phyloP scores from a whole-genome alignment of 2,888 invertebrate species.

The Cephus rjabovi region DNA sequence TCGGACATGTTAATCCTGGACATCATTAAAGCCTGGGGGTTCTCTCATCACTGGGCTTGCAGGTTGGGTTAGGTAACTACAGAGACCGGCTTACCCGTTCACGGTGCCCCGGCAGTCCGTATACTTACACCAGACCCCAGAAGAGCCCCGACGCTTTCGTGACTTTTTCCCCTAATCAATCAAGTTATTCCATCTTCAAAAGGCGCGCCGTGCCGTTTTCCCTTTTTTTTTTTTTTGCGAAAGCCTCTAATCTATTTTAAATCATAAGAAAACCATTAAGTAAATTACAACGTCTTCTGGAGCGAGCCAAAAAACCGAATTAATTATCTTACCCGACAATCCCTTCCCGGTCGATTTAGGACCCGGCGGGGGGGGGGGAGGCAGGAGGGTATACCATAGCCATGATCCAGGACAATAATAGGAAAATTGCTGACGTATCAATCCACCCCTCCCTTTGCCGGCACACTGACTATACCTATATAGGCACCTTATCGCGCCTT shows the following conservation, averaged over 20 bases:
- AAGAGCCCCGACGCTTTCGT: conserved; percentile 9
- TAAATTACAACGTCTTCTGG: conserved; percentile 30
- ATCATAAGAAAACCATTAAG: conserved; percentile 37
- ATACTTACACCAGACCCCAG: neutral
- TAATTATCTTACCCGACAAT: conserved; percentile 13
- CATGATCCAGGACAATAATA: neutral
- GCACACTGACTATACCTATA: neutral
- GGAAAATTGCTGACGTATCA: neutral
- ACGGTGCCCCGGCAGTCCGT: neutral
- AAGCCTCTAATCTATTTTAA: conserved; percentile 34
- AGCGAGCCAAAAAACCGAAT: conserved; percentile 10
- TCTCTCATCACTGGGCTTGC: neutral
- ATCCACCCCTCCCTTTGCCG: neutral
- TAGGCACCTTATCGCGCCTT: conserved; percentile 3
- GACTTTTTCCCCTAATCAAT: conserved; percentile 41
- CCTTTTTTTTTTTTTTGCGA: conserved; percentile 12
- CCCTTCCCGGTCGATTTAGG: neutral
- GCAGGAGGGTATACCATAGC: neutral
- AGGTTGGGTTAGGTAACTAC: conserved; percentile 23
- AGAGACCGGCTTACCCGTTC: conserved; percentile 26
- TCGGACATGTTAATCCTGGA: conserved; percentile 48
- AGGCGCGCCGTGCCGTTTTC: conserved; percentile 24
- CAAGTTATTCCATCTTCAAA: conserved; percentile 42
- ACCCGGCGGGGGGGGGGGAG: neutral
- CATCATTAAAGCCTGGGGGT: conserved; percentile 40